phyloP scores from a whole-genome alignment of 1,140 invertebrate genomes.

The Argopecten irradians region DNA sequence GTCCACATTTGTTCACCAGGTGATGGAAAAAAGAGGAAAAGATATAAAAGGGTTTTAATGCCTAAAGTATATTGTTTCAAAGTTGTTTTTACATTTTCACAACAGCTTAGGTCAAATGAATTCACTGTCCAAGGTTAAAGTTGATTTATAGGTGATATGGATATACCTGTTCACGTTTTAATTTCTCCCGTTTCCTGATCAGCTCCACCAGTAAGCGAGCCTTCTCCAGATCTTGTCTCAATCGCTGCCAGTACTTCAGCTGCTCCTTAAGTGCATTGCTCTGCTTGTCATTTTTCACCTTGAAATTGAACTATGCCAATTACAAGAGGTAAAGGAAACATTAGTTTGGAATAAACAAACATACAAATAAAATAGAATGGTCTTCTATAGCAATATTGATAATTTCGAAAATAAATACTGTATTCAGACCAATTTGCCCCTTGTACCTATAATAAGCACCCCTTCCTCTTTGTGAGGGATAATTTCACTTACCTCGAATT shows the following conservation, averaged over 20 bases:
- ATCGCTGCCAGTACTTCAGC: slow-evolving; percentile 95
- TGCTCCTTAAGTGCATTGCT: slow-evolving; percentile 84
- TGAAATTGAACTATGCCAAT: slow-evolving; percentile 42
- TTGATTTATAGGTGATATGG: neutral
- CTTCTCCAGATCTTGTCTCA: slow-evolving; percentile 95
- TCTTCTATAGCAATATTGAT: too few species aligned
- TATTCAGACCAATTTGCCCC: too few species aligned
- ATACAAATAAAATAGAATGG: too few species aligned
- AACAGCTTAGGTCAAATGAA: neutral
- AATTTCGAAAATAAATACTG: too few species aligned
- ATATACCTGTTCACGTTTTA: slow-evolving; percentile 92
- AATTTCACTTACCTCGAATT: too few species aligned
- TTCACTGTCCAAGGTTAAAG: neutral
- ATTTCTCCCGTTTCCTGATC: slow-evolving; percentile 95
- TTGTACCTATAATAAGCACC: too few species aligned
- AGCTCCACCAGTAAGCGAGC: slow-evolving; percentile 95
- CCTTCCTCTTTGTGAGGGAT: too few species aligned
- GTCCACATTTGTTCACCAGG: neutral
- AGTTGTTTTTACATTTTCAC: neutral
- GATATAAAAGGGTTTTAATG: neutral
- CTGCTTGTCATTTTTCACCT: slow-evolving; percentile 75
- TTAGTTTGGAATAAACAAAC: neutral
- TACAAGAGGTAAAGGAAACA: neutral
- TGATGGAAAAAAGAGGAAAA: neutral
- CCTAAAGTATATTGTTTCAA: neutral